Evolutionary conservation across 1,140 invertebrate species (phyloP).

Genomic region (Pachypeltis micranthus): DNA sequence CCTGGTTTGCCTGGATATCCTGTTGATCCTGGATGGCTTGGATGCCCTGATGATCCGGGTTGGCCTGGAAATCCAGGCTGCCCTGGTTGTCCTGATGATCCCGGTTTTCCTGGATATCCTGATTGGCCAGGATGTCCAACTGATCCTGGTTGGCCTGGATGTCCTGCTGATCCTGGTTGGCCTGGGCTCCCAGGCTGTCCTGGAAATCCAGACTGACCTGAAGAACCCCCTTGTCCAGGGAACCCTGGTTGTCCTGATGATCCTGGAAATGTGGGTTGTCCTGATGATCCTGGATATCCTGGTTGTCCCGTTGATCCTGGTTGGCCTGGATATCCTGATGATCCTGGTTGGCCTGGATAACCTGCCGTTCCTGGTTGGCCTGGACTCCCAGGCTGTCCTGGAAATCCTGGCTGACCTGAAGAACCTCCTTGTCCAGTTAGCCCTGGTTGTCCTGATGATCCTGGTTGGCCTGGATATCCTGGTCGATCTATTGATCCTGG

Average conservation of each 20-base stretch:
- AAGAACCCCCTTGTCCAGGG: slow-evolving; percentile 25
- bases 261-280: slow-evolving; percentile 29
- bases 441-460: slow-evolving; percentile 23
- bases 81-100: slow-evolving; percentile 24
- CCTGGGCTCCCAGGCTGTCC: slow-evolving; percentile 24
- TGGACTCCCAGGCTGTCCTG: slow-evolving; percentile 26
- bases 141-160: slow-evolving; percentile 21
- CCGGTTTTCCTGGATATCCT: too few relatives aligned
- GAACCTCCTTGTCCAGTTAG: slow-evolving; percentile 24
- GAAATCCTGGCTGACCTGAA: slow-evolving; percentile 25
- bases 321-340: slow-evolving; percentile 26
- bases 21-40: too few relatives aligned
- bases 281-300: slow-evolving; percentile 26
- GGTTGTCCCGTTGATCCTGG: slow-evolving; percentile 24
- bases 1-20: slow-evolving; percentile 23
- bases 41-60: too few relatives aligned
- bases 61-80: slow-evolving; percentile 24
- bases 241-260: slow-evolving; percentile 28
- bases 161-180: slow-evolving; percentile 25
- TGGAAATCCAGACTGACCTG: slow-evolving; percentile 12
- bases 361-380: slow-evolving; percentile 26
- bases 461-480: slow-evolving; percentile 27
- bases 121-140: slow-evolving; percentile 26
- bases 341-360: slow-evolving; percentile 25
- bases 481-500: slow-evolving; percentile 25